Evolutionary conservation across 2,888 invertebrate genomes (phyloP).

Genomic region (Allacma fusca): DNA sequence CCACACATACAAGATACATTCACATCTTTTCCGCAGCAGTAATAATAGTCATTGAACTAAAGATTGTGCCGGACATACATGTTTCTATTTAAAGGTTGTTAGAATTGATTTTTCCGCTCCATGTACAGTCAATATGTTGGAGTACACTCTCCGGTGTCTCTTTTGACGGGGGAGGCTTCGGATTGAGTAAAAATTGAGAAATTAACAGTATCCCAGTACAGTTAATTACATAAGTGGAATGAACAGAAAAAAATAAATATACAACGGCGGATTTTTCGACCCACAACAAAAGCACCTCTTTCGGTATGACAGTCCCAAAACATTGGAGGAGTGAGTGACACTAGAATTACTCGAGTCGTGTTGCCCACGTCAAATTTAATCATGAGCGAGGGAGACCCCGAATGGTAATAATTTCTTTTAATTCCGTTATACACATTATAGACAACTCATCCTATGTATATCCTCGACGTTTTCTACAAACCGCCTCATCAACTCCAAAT

Average conservation of each 20-base stretch:
- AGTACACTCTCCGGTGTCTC: too few species aligned
- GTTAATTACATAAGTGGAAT: too few species aligned
- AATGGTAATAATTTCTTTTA: slow-evolving; percentile 42
- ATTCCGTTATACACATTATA: neutral
- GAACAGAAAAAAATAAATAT: too few species aligned
- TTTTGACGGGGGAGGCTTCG: too few species aligned
- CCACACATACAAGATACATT: neutral
- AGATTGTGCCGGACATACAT: neutral
- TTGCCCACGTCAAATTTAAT: neutral
- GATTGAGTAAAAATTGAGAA: too few species aligned
- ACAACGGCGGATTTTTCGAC: too few species aligned
- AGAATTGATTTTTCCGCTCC: slow-evolving; percentile 5
- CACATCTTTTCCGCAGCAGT: neutral
- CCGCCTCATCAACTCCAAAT: too few species aligned
- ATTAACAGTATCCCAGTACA: too few species aligned
- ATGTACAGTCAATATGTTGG: too few species aligned
- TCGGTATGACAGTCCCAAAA: neutral
- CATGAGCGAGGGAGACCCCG: slow-evolving; percentile 45
- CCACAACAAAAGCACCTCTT: neutral
- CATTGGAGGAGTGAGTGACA: neutral
- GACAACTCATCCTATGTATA: neutral
- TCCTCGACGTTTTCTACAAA: too few species aligned
- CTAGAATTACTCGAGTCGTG: neutral
- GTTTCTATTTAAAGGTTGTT: neutral
- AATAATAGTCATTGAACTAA: slow-evolving; percentile 9